A percentile compares a stretch with the other conserved stretches of the same genome.
Conservation (phyloP, 2,888 invertebrate species). For the Chaetogeoica ovagalla region DNA sequence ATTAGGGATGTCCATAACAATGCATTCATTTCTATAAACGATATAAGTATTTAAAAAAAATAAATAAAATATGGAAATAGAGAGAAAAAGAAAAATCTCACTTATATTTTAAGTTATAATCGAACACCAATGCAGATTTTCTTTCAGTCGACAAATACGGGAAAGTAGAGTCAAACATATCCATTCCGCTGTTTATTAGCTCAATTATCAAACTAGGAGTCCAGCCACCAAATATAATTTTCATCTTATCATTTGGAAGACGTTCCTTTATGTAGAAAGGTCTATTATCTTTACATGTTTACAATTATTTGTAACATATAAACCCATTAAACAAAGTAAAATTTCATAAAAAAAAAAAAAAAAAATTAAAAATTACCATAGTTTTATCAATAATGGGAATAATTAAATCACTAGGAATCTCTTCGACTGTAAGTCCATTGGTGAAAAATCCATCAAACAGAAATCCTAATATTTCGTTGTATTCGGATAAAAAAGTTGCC, state of each 20-base stretch:
- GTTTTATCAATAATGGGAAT: conserved; percentile 68
- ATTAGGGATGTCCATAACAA: conserved; percentile 1
- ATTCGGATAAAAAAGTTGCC: conserved; percentile 66
- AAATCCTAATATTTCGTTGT: conserved; percentile 69
- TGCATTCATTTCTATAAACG: conserved; percentile 18
- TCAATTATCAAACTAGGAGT: conserved; percentile 73
- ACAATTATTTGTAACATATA: not conserved
- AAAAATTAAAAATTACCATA: conserved; percentile 67
- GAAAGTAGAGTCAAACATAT: conserved; percentile 87
- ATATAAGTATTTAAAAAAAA: not conserved
- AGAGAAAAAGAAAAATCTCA: conserved; percentile 49
- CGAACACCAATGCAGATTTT: conserved; percentile 70
- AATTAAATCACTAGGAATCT: conserved; percentile 64
- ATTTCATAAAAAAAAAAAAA: conserved; percentile 41
- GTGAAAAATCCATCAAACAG: conserved; percentile 81
- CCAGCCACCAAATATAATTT: conserved; percentile 78
- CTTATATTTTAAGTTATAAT: conserved; percentile 60
- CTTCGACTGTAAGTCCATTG: conserved; percentile 68
- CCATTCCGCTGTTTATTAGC: conserved; percentile 77
- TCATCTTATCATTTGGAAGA: conserved; percentile 71
- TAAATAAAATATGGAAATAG: not conserved
- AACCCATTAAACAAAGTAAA: not conserved
- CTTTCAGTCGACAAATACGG: conserved; percentile 72
- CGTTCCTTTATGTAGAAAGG: conserved; percentile 61
- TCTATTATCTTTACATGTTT: not conserved